phyloP scores from a whole-genome alignment of 2,113 vertebrate genomes.

The Festucalex cinctus region DNA sequence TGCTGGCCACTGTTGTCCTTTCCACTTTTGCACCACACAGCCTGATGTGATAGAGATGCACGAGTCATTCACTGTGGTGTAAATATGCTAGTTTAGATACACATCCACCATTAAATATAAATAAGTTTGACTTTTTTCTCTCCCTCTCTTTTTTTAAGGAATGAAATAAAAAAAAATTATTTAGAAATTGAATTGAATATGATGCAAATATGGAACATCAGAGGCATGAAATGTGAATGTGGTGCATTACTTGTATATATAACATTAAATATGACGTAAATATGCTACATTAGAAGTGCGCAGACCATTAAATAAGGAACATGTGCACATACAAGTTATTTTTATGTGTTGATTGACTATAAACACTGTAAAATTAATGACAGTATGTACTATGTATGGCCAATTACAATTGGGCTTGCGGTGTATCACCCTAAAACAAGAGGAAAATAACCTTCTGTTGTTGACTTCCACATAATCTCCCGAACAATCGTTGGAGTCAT shows the following conservation, averaged over 20 bases:
- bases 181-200: no score
- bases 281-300: neutral
- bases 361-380: neutral
- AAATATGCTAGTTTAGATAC: no score
- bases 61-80: neutral
- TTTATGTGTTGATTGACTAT: neutral
- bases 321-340: neutral
- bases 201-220: no score
- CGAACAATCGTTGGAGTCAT: conserved; percentile 52
- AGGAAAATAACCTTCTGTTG: conserved; percentile 36
- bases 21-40: conserved; percentile 74
- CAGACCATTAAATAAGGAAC: neutral
- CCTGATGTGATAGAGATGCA: conserved; percentile 54
- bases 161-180: no score
- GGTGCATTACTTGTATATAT: no score
- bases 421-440: neutral
- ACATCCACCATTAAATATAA: neutral
- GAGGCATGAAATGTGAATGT: no score
- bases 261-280: neutral
- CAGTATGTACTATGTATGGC: no score
- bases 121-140: no score
- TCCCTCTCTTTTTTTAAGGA: no score
- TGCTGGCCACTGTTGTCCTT: conserved; percentile 70
- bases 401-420: no score
- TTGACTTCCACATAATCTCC: conserved; percentile 83